Base-by-base conservation (phyloP, 2,888 invertebrate species). In the Allygus modestus region DNA sequence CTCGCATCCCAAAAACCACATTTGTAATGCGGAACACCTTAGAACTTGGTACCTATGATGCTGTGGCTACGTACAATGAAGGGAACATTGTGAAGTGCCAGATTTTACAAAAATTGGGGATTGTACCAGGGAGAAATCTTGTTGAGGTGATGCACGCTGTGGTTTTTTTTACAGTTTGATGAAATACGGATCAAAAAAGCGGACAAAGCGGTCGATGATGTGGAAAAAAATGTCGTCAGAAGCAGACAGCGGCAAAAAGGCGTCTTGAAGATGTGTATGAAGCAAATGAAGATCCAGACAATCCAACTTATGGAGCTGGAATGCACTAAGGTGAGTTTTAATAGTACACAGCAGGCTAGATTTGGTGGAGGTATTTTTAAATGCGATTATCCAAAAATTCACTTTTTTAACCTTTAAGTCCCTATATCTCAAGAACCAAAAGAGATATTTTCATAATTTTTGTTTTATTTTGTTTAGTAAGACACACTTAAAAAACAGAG, bases 1-100 rank as follows among this genome's bases (percentile, higher is more conserved):
- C 77, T 4, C 43, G 77, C 1, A 46, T 77, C 43, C 77, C 77
- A 4, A 77, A 77, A 51, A 15, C 77, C 28, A 77, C 77, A 26
- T 77, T 77, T 51, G 51, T 77, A 9, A 77, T 77, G 77, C n/a
- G 41, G 46, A 46, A 46, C 37, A 77, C 77, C 28, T 46, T 77
- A 46, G 46, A 77, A 17, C 28, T 46, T 28, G 77, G 77, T 46
- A 23, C 41, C 7, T 77, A 46, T 77, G 43, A 46, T 46, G 77
- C 46, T 23, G 77, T 77, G n/a, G 77, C 77, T 46, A 41, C 41
- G 28, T 77, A 46, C 77, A 77, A 77, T 41, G 41, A 77, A 46
- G 77, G 77, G 1, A 46, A 46, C 41, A 77, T 77, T 26, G 77
- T 51, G 2, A 73, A 81, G 58, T 23, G 43, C 28, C 15, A 43